These are phyloP conservation scores for Coranthus polyacanthus DNA, from an alignment of 2,797 vertebrate species.

Conservation along the genomic window DNA sequence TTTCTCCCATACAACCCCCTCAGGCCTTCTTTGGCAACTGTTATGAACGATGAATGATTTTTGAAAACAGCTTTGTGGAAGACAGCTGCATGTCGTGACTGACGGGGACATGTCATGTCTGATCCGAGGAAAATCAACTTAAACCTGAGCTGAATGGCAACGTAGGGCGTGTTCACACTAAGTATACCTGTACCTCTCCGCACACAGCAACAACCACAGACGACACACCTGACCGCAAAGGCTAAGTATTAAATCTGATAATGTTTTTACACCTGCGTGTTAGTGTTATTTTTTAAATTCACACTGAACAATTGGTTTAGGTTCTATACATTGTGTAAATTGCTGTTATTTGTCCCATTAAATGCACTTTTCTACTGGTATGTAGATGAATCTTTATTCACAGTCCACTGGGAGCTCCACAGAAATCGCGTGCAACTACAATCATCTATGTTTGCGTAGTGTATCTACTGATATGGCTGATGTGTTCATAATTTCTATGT, in stretches of 20 bases:
- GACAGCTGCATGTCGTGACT: background rate
- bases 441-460: background rate
- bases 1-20: background rate
- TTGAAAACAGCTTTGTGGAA: background rate
- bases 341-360: no score
- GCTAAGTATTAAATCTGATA: no score
- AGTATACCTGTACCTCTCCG: background rate
- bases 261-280: no score
- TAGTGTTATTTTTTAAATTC: no score
- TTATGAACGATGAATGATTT: background rate
- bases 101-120: conserved; percentile 9
- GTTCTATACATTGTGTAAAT: no score
- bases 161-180: background rate
- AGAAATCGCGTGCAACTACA: no score
- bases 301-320: no score
- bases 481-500: background rate
- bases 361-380: no score
- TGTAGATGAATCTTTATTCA: no score
- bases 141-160: background rate
- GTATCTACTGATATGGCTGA: background rate
- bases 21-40: conserved; percentile 1
- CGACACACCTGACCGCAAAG: no score
- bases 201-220: background rate
- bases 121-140: background rate
- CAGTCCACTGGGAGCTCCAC: no score